Base-by-base conservation (phyloP, 2,797 vertebrate genomes). In the Acipenser transmontanus region DNA sequence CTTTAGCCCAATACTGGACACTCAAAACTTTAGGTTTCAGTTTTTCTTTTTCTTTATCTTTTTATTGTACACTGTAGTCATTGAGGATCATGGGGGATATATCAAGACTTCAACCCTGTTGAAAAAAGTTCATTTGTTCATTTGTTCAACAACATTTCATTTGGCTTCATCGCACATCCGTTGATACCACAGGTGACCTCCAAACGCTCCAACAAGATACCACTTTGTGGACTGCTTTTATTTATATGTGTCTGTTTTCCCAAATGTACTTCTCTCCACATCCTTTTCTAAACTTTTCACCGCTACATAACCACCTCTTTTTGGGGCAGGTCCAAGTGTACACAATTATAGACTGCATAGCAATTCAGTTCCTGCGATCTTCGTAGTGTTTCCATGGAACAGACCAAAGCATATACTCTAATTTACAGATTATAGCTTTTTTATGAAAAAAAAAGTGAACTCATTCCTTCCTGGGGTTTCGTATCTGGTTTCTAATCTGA, bases 351-450 rank as follows among this genome's bases (percentile, higher is more conserved):
- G 52, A n/a, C 52, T 54, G 52, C 52, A 54, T n/a, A 54, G 52
- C n/a, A 54, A 54, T 9, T n/a, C 9, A 54, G 52, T 54, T 54
- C 52, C 52, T 54, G 52, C 52, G n/a, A 9, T 54, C 52, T 54
- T 54, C n/a, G n/a, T n/a, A 6, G 7, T 54, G 9, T 54, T 54
- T 9, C 52, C 8, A n/a, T 54, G 52, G 52, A 54, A 9, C 52
- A n/a, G 8, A 9, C 52, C 8, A 54, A 54, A 9, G 52, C n/a
- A 54, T 54, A 8, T 54, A n/a, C 52, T 54, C 52, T 54, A 54
- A 54, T 54, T 54, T 54, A 54, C 52, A 54, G 52, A 54, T 54
- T 54, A 54, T 54, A 54, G 52, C 52, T 54, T 54, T n/a, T 54
- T 9, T 7, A 54, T 9, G n/a, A 54, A 54, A 54, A 9, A 54